Percentiles rank a stretch among this genome's conserved stretches.
phyloP scores from a whole-genome alignment of 2,113 vertebrate species.

The Hoplias malabaricus region DNA sequence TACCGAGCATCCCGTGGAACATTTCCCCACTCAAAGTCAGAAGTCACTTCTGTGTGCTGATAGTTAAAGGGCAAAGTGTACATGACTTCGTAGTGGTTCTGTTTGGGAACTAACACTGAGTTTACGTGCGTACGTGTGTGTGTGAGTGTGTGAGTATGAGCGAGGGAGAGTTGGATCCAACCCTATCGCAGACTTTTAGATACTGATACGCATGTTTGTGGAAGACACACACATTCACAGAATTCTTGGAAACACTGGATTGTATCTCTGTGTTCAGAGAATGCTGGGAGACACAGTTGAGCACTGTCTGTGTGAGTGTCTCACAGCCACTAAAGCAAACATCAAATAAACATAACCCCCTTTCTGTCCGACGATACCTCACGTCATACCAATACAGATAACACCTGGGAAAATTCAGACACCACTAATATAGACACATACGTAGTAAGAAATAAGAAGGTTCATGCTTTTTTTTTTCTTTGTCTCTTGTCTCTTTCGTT shows the following conservation, averaged over 20 bases:
- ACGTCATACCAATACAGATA: not conserved
- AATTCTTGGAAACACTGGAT: conserved; percentile 36
- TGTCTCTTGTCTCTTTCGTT: not conserved
- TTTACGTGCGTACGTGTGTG: conserved; percentile 1
- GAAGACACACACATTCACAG: conserved; percentile 43
- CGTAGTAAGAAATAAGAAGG: no score
- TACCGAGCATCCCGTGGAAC: no score
- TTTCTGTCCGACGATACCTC: conserved; percentile 8
- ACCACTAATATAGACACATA: not conserved
- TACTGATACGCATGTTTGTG: conserved; percentile 31
- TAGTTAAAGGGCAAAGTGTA: conserved; percentile 1
- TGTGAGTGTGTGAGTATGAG: not conserved
- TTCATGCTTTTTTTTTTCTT: not conserved
- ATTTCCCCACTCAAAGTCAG: no score
- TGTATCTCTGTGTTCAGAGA: conserved; percentile 26
- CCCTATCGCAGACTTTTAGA: conserved; percentile 16
- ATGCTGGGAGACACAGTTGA: conserved; percentile 29
- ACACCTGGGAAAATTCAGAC: not conserved
- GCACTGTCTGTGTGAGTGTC: not conserved
- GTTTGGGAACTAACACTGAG: not conserved
- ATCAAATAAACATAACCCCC: conserved; percentile 17
- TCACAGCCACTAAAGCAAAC: conserved; percentile 22
- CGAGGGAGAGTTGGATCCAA: conserved; percentile 2
- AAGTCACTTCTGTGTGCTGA: not conserved
- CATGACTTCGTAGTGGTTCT: not conserved